Evolutionary conservation across 2,113 vertebrate genomes (phyloP).

Genomic region (Oncorhynchus keta): DNA sequence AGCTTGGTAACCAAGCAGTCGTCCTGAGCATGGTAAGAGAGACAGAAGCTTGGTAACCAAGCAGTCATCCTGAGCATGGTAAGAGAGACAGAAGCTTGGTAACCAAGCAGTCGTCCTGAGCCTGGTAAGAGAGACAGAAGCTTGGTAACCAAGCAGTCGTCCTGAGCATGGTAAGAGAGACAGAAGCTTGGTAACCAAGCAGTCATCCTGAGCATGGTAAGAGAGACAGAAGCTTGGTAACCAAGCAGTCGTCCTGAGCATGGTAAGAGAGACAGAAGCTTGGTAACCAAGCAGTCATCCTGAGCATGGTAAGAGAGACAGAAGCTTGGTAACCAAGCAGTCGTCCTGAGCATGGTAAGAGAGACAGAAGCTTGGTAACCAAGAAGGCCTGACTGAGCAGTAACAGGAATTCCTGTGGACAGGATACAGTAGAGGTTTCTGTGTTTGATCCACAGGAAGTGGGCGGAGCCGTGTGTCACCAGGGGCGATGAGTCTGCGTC

Average conservation of each 20-base stretch:
- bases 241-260: no score
- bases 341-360: no score
- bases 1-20: no score
- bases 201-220: no score
- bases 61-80: no score
- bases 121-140: background rate
- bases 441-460: conserved; percentile 82
- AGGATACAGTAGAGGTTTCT: conserved; percentile 82
- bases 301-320: background rate
- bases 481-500: conserved; percentile 73
- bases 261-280: background rate
- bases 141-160: no score
- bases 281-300: no score
- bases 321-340: background rate
- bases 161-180: background rate
- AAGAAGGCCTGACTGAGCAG: conserved; percentile 12
- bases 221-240: conserved; percentile 1
- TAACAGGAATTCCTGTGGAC: conserved; percentile 5
- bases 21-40: no score
- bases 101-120: no score
- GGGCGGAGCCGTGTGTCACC: conserved; percentile 67
- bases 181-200: background rate
- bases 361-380: conserved; percentile 1
- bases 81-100: no score
- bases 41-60: no score